Base-by-base conservation (phyloP, 1,140 invertebrate species). In the Trichonephila clavata region DNA sequence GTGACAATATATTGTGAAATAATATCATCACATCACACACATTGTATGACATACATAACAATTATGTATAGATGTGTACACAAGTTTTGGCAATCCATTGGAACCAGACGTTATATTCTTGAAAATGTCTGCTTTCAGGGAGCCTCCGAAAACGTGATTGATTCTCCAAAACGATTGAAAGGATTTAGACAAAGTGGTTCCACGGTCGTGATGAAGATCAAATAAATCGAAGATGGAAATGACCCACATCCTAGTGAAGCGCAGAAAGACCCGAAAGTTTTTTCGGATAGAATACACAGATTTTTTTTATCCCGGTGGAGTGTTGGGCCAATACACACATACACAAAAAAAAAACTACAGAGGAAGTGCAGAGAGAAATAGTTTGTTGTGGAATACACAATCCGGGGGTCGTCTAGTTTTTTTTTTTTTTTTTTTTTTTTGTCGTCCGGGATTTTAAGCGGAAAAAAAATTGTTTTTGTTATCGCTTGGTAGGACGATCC, bases 341-440 rank as follows among this genome's bases (percentile, higher is more conserved):
- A 18, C 20, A 24, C 16, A 77, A 77, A 77, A 77, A 32, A 6
- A 32, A 39, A 39, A 39, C 0, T 3, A 39, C 16, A 77, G 27
- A 32, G 71, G 18, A 27, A 77, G 71, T 77, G 71, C 14, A 20
- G 27, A 24, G 27, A 18, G 27, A 18, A 77, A 77, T 39, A 77
- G 71, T 77, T 77, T 77, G 71, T 77, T 77, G 14, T 27, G 71
- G 71, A 77, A 77, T 77, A 77, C 71, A 77, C 71, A 77, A 77
- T 77, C 71, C 71, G 2, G 65, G 24, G n/a, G 71, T 4, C 32
- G 1, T 77, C 71, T 39, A 18, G 14, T 77, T 5, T 18, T 32
- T 14, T 3, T 27, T 5, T 18, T 32, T 14, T 3, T 27, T n/a
- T 77, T 77, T 77, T 32, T 5, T 18, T 32, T 14, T 3, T 27